Evolutionary conservation across 2,888 invertebrate species (phyloP).

Genomic region (Caenorhabditis sinica): DNA sequence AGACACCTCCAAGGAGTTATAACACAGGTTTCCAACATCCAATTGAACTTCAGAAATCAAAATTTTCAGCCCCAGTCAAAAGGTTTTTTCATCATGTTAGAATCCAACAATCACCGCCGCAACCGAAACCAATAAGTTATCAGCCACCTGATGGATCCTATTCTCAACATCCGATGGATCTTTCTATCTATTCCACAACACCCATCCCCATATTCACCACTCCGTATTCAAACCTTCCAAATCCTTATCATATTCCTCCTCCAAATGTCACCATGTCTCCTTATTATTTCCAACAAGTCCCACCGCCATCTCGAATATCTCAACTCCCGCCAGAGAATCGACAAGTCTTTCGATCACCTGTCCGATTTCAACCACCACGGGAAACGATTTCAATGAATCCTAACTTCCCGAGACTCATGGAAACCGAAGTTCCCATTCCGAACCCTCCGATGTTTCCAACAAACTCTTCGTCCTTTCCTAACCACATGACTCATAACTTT

Average conservation of each 20-base stretch:
- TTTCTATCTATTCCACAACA: not conserved
- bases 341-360: conserved; percentile 35
- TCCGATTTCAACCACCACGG: not conserved
- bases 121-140: conserved; percentile 6
- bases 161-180: not conserved
- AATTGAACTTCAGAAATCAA: not conserved
- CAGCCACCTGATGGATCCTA: not conserved
- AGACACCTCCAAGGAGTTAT: conserved; percentile 35
- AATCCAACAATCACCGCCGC: conserved; percentile 36
- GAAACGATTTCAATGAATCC: conserved; percentile 36
- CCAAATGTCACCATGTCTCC: conserved; percentile 19
- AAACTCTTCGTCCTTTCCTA: conserved; percentile 49
- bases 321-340: conserved; percentile 30
- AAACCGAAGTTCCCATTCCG: conserved; percentile 37
- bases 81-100: conserved; percentile 55
- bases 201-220: conserved; percentile 16
- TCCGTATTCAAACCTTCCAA: conserved; percentile 3
- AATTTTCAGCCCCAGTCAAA: conserved; percentile 55
- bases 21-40: conserved; percentile 49
- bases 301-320: conserved; percentile 27
- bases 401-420: conserved; percentile 53
- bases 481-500: conserved; percentile 45
- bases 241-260: not conserved
- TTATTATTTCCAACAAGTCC: conserved; percentile 35
- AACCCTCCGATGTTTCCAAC: conserved; percentile 36